phyloP scores from a whole-genome alignment of 2,113 vertebrate genomes.

The Actenoides hombroni region DNA sequence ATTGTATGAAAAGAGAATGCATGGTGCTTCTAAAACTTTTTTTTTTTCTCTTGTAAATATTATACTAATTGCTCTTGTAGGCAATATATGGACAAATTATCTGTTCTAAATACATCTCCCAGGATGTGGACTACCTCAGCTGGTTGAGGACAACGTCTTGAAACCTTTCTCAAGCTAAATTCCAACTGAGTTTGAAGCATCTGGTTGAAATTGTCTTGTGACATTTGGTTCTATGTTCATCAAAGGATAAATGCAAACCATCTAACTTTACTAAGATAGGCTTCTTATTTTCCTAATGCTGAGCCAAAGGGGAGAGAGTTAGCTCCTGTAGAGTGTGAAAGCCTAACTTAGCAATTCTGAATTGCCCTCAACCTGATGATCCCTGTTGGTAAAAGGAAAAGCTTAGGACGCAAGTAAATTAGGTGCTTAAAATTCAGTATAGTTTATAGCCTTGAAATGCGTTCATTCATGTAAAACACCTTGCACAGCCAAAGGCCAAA shows the following conservation, averaged over 20 bases:
- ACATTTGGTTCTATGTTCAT: background rate
- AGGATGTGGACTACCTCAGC: background rate
- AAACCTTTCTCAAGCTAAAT: background rate
- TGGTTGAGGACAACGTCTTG: background rate
- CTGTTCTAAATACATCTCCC: background rate
- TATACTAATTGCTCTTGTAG: background rate
- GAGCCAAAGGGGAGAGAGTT: background rate
- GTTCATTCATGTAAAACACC: background rate
- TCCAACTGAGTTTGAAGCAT: background rate
- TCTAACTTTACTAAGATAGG: background rate
- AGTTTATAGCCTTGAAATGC: background rate
- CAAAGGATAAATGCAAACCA: background rate
- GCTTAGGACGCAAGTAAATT: background rate
- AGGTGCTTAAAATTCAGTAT: background rate
- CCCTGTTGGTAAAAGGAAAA: background rate
- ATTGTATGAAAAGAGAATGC: background rate
- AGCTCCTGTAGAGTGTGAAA: background rate
- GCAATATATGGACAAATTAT: background rate
- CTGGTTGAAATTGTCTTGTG: background rate
- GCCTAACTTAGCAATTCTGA: background rate
- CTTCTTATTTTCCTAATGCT: background rate
- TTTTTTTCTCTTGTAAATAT: background rate
- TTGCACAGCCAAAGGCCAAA: background rate
- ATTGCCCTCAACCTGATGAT: background rate
- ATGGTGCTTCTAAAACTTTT: background rate